Evolutionary conservation across 2,113 vertebrate genomes (phyloP).

Genomic region (Dipodomys ordii): DNA sequence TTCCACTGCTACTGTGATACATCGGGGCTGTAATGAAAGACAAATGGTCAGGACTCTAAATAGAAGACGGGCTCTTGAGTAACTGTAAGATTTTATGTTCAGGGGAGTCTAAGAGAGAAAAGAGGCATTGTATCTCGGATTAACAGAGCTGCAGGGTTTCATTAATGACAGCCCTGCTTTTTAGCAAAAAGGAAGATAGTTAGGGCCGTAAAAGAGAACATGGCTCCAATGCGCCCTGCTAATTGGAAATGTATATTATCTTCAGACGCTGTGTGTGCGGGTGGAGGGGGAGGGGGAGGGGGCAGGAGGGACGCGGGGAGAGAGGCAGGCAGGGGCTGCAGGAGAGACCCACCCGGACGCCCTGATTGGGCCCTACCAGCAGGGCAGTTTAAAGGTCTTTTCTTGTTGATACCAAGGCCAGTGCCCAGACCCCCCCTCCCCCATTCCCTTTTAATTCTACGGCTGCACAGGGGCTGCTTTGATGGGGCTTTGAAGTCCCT

Average conservation of each 20-base stretch:
- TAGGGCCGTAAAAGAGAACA: conserved; percentile 88
- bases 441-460: conserved; percentile 77
- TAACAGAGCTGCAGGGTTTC: conserved; percentile 89
- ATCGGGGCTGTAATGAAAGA: conserved; percentile 89
- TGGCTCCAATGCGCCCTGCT: conserved; percentile 87
- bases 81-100: conserved; percentile 88
- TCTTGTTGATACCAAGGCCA: conserved; percentile 60
- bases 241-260: conserved; percentile 91
- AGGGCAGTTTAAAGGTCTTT: conserved; percentile 65
- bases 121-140: conserved; percentile 89
- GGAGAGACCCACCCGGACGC: conserved; percentile 9
- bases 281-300: conserved; percentile 37
- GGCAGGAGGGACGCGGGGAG: neutral
- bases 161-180: conserved; percentile 87
- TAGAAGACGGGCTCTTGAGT: conserved; percentile 83
- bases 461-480: conserved; percentile 78
- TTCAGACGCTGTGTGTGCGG: conserved; percentile 73
- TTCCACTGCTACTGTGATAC: conserved; percentile 85
- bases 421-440: conserved; percentile 70
- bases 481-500: conserved; percentile 83
- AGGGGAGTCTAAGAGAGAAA: conserved; percentile 84
- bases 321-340: conserved; percentile 9
- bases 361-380: conserved; percentile 55
- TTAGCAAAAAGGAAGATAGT: conserved; percentile 90
- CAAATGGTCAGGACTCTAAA: conserved; percentile 84